Conservation (phyloP, 2,797 vertebrate species). For the Notamacropus eugenii region DNA sequence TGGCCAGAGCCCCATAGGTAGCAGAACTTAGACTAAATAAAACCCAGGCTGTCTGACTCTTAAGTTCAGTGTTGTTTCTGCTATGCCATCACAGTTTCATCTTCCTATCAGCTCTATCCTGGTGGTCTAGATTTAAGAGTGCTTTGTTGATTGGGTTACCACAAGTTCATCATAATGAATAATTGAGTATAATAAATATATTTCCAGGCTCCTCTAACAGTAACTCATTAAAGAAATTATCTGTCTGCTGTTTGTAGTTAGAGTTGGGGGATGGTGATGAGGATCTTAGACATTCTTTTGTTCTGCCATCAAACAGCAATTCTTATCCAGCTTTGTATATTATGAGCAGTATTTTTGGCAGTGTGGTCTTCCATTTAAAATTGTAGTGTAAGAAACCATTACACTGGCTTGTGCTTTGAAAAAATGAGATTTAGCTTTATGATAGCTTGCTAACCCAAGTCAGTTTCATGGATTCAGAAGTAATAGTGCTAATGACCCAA, state of each 20-base stretch:
- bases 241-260: not conserved
- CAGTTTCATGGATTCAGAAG: not conserved
- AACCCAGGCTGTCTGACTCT: not conserved
- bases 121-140: not conserved
- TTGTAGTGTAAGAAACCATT: not conserved
- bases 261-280: not conserved
- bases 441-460: not conserved
- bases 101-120: not conserved
- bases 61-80: not conserved
- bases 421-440: not conserved
- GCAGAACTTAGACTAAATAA: not conserved
- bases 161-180: not conserved
- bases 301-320: not conserved
- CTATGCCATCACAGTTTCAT: not conserved
- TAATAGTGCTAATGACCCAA: not conserved
- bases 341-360: not conserved
- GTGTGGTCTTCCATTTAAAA: not conserved
- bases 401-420: not conserved
- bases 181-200: not conserved
- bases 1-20: not conserved
- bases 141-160: not conserved
- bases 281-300: not conserved
- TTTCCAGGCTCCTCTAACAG: not conserved
- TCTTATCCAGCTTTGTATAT: not conserved
- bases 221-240: not conserved